phyloP scores from a whole-genome alignment of 2,888 invertebrate species.

The Caradrina clavipalpis region DNA sequence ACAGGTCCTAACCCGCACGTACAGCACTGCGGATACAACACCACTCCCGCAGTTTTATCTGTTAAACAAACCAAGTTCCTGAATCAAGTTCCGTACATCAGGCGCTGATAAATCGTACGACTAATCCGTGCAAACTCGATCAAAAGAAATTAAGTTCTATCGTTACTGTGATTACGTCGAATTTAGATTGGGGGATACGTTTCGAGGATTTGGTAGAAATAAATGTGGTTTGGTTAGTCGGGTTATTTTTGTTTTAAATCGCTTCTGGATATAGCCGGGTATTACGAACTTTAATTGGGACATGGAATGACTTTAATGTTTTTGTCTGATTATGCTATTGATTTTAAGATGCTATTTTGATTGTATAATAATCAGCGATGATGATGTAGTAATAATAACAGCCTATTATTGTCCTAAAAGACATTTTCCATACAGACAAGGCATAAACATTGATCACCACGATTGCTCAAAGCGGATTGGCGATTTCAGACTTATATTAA shows the following conservation, averaged over 20 bases:
- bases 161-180: slow-evolving; percentile 24
- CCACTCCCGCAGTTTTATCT: slow-evolving; percentile 70
- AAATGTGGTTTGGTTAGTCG: slow-evolving; percentile 43
- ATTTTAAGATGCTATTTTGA: neutral
- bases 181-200: slow-evolving; percentile 32
- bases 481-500: no score
- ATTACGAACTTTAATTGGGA: slow-evolving; percentile 34
- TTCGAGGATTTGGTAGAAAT: slow-evolving; percentile 29
- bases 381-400: no score
- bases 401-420: no score
- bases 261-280: slow-evolving; percentile 8
- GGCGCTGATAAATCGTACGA: slow-evolving; percentile 62
- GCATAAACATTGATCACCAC: no score
- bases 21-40: slow-evolving; percentile 66
- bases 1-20: no score
- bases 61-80: slow-evolving; percentile 73
- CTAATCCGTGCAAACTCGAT: slow-evolving; percentile 53
- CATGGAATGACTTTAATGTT: slow-evolving; percentile 1
- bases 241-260: slow-evolving; percentile 53
- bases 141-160: slow-evolving; percentile 57
- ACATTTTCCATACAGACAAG: no score
- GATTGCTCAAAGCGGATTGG: no score
- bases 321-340: neutral
- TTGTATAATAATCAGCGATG: neutral
- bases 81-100: slow-evolving; percentile 67